Evolutionary conservation across 2,888 invertebrate species (phyloP), one percentile per base, ranked within the genome.

Genomic region (Quadroppia sp.): DNA sequence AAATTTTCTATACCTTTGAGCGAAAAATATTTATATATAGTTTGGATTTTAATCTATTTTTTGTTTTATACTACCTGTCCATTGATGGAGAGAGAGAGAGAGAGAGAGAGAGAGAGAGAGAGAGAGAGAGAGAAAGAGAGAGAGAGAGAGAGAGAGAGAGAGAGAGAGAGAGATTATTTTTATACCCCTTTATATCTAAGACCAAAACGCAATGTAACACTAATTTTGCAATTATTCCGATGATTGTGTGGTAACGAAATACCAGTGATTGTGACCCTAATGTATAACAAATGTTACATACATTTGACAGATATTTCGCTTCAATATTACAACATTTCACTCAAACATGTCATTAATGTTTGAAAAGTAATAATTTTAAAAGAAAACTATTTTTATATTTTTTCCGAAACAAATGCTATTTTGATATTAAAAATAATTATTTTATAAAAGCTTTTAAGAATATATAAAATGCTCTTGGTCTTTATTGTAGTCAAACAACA

Each of bases 211-310:
- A 11, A 45, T 45, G 50, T 50, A 20, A 20, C 50, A 23, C 20
- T 20, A 23, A 50, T 50, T 50, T 50, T 20, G 20, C 50, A 50
- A 50, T 50, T 50, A 50, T 50, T 23, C 11, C 20, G 50, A 50
- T 50, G 50, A 50, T 20, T 50, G 50, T 50, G 20, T 50, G 50
- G 50, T 50, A 50, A 50, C 50, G 7, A 15, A 50, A 50, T 50
- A 50, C 50, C 50, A 50, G 50, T 20, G 13, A 50, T 50, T 13
- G 36, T 36, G 6, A 36, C 45, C 17, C 45, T 45, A 45, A 45
- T 45, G 45, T 17, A 45, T 45, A 45, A 45, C 36, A 36, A 45
- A 2, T 45, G 6, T 45, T 45, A 45, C 2, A 45, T 45, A 2
- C 15, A 45, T 45, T 36, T 45, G 45, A 45, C 45, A 45, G 45